Conservation (phyloP, 1,140 invertebrate genomes). For the Bombus confusus region DNA sequence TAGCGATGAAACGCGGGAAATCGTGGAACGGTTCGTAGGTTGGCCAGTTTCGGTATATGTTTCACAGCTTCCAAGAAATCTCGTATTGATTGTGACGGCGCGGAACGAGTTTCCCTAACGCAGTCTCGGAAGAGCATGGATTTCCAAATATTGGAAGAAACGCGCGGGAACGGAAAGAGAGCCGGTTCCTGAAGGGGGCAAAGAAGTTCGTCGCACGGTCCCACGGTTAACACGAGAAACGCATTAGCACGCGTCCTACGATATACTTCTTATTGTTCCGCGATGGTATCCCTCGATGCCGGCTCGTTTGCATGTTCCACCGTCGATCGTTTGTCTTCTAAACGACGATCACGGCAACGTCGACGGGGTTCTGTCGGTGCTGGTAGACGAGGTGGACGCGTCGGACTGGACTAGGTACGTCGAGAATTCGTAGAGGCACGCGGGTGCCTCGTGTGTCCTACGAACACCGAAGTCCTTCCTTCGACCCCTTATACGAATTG, state of each 20-base stretch:
- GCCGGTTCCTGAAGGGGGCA: conserved; percentile 20
- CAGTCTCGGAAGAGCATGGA: conserved; percentile 42
- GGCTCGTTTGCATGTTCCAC: conserved; percentile 67
- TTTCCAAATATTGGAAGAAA: conserved; percentile 73
- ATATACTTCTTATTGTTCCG: conserved; percentile 74
- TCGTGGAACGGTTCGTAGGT: not conserved
- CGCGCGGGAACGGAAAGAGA: conserved; percentile 22
- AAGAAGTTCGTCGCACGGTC: conserved; percentile 52
- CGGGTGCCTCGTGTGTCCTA: conserved; percentile 17
- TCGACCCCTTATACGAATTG: conserved; percentile 57
- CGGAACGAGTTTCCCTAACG: conserved; percentile 16
- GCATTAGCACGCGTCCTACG: conserved; percentile 74
- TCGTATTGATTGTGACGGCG: not conserved
- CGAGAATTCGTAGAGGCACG: conserved; percentile 66
- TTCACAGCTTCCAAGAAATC: conserved; percentile 36
- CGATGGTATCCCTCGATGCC: conserved; percentile 66
- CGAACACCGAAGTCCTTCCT: not conserved
- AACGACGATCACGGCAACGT: conserved; percentile 48
- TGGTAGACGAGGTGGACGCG: conserved; percentile 19
- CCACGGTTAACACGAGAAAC: conserved; percentile 74
- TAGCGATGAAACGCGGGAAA: not conserved
- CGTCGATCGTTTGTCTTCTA: conserved; percentile 70
- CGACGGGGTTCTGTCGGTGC: conserved; percentile 27
- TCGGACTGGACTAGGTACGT: conserved; percentile 51
- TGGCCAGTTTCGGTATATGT: not conserved